A percentile compares a stretch with the other conserved stretches of the same genome.
These are phyloP conservation scores for Regulus satrapa DNA, from an alignment of 2,113 vertebrate species.

Conservation along the genomic window DNA sequence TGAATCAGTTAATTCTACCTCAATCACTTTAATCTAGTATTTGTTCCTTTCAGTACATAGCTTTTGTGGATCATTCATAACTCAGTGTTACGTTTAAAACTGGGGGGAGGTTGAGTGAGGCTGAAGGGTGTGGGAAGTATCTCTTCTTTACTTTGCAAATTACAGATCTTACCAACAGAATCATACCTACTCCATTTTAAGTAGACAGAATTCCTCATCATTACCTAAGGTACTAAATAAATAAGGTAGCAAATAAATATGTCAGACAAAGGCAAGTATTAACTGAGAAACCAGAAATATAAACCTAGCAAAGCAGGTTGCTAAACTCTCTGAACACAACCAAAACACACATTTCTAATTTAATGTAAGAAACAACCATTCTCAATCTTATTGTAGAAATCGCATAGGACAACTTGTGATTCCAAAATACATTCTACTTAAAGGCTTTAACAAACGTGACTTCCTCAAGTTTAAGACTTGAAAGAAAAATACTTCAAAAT, in stretches of 20 bases:
- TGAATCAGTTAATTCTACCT: neutral
- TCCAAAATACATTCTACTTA: neutral
- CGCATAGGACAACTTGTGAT: neutral
- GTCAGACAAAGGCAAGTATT: neutral
- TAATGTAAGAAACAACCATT: neutral
- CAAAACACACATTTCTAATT: neutral
- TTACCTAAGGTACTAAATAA: neutral
- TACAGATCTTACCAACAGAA: neutral
- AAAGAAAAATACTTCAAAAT: neutral
- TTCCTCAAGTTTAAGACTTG: neutral
- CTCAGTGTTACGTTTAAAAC: neutral
- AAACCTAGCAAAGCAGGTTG: neutral
- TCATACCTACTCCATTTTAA: neutral
- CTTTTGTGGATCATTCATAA: neutral
- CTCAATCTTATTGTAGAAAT: neutral
- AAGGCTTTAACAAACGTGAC: neutral
- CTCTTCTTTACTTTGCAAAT: neutral
- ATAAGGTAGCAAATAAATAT: neutral
- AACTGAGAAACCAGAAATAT: neutral
- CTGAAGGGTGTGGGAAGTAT: neutral
- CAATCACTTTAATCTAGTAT: neutral
- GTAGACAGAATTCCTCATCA: neutral
- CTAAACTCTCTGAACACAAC: neutral
- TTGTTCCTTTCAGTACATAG: neutral
- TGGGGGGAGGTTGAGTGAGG: accelerated